A percentile compares a stretch with the other conserved stretches of the same genome.
Evolutionary conservation across 2,113 vertebrate genomes (phyloP).

Genomic region (Ahaetulla prasina): DNA sequence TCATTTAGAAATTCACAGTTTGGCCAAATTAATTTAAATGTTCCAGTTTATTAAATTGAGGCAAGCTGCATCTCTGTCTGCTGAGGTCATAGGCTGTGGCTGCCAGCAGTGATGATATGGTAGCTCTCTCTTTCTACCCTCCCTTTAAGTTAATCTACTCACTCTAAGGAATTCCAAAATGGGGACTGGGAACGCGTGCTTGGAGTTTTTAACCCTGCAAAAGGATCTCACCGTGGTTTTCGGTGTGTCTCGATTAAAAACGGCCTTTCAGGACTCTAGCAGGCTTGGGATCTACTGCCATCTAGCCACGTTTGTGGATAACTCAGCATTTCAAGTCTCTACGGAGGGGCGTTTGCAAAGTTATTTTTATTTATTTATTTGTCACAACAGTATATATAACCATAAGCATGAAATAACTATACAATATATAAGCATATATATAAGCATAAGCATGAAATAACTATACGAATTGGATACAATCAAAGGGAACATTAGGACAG

Average conservation of each 20-base stretch:
- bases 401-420: too few species aligned
- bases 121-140: not conserved
- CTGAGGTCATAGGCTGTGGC: not conserved
- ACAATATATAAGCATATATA: too few species aligned
- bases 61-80: not conserved
- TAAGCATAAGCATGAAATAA: too few species aligned
- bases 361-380: too few species aligned
- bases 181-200: not conserved
- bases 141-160: not conserved
- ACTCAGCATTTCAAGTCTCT: not conserved
- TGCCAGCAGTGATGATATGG: not conserved
- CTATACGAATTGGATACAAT: too few species aligned
- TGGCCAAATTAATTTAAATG: conserved; percentile 1
- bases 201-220: not conserved
- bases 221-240: not conserved
- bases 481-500: too few species aligned
- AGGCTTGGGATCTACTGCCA: not conserved
- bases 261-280: not conserved
- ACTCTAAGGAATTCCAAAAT: not conserved
- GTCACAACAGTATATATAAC: too few species aligned
- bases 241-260: not conserved
- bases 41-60: not conserved
- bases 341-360: not conserved
- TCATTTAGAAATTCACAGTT: not conserved
- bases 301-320: conserved; percentile 20